Conservation (phyloP, 2,797 vertebrate species). For the Glyptemys insculpta region DNA sequence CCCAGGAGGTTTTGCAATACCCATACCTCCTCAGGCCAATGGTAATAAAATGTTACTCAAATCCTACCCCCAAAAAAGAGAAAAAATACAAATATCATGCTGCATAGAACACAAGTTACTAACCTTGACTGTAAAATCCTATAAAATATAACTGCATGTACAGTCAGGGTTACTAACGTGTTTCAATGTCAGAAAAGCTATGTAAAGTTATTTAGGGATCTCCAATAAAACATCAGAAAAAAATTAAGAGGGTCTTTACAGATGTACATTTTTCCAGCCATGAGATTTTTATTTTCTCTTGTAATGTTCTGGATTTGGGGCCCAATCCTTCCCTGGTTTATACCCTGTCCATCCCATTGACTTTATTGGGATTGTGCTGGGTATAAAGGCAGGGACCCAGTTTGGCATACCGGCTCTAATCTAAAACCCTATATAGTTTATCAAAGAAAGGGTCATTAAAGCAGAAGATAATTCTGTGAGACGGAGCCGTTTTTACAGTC, state of each 20-base stretch:
- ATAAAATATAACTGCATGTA: background rate
- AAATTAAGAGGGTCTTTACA: background rate
- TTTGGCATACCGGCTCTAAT: constrained; percentile 56
- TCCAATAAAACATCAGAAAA: constrained; percentile 23
- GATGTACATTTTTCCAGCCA: background rate
- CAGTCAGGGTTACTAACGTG: constrained; percentile 27
- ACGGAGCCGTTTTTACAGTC: constrained; percentile 27
- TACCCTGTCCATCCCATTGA: background rate
- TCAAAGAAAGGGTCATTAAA: background rate
- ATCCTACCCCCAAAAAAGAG: accelerated
- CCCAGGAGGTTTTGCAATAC: background rate
- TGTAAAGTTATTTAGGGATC: constrained; percentile 11
- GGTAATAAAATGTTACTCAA: background rate
- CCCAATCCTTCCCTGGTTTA: constrained; percentile 8
- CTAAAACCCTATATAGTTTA: constrained; percentile 60
- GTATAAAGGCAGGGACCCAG: constrained; percentile 60
- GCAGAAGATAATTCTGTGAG: constrained; percentile 17
- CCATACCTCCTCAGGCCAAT: background rate
- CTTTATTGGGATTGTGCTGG: constrained; percentile 63
- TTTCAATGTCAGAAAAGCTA: background rate
- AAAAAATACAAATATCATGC: constrained; percentile 15
- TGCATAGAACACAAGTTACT: constrained; percentile 8
- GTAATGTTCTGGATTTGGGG: background rate
- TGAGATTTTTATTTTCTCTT: constrained; percentile 30
- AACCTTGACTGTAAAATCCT: background rate